These are phyloP conservation scores for Diadophis punctatus DNA, from an alignment of 2,113 vertebrate species.

Conservation along the genomic window DNA sequence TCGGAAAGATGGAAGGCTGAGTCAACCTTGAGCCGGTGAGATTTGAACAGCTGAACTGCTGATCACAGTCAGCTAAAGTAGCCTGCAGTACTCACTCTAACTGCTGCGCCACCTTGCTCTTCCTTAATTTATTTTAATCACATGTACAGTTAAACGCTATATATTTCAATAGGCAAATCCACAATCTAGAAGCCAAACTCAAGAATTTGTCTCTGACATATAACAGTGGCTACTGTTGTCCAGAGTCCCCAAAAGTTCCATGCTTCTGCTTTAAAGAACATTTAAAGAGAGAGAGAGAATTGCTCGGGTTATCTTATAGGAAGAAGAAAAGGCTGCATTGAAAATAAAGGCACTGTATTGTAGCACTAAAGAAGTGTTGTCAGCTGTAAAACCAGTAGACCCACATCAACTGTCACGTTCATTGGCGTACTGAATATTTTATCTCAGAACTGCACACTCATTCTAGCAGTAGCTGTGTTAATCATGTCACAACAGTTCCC, in stretches of 20 bases:
- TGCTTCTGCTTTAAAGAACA: not conserved
- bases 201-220: not conserved
- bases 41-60: no score
- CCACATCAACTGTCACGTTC: not conserved
- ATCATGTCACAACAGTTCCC: not conserved
- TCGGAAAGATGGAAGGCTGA: no score
- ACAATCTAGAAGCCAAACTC: not conserved
- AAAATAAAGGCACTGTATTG: not conserved
- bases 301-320: not conserved
- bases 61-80: no score
- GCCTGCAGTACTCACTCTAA: no score
- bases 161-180: not conserved
- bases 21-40: no score
- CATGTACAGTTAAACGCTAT: not conserved
- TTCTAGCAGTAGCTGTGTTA: not conserved
- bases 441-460: not conserved
- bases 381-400: not conserved
- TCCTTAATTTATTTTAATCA: not conserved
- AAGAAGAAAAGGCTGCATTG: not conserved
- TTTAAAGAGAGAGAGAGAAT: not conserved
- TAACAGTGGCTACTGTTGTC: not conserved
- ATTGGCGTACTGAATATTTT: not conserved
- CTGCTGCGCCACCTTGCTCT: no score
- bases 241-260: not conserved
- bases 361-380: not conserved